These are phyloP conservation scores for Chrysodeixis includens DNA, from an alignment of 2,888 invertebrate genomes.

Conservation along the genomic window DNA sequence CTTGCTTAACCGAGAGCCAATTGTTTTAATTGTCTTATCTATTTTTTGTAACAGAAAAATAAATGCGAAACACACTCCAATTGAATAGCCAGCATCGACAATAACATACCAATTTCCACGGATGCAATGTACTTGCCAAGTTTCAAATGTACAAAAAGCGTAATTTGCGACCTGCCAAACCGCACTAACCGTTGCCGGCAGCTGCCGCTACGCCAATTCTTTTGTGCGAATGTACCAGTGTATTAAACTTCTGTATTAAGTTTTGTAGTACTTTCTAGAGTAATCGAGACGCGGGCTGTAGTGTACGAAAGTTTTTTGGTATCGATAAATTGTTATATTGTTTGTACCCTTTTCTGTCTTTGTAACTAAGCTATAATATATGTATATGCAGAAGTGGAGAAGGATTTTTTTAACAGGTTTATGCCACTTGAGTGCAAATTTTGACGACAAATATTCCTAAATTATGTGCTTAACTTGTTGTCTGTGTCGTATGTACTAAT, in stretches of 20 bases:
- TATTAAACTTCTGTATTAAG: constrained; percentile 54
- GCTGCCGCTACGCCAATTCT: constrained; percentile 51
- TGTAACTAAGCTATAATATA: too few relatives aligned
- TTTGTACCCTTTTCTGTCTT: background rate
- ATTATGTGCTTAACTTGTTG: too few relatives aligned
- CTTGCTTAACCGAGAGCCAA: too few relatives aligned
- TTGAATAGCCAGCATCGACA: constrained; percentile 28
- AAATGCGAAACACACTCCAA: constrained; percentile 3
- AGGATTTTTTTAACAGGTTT: too few relatives aligned
- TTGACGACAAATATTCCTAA: too few relatives aligned
- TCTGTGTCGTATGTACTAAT: too few relatives aligned
- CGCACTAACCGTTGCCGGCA: constrained; percentile 47
- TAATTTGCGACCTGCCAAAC: constrained; percentile 58
- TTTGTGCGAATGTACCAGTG: constrained; percentile 48
- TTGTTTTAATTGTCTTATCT: background rate
- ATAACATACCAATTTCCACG: constrained; percentile 46
- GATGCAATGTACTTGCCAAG: constrained; percentile 44
- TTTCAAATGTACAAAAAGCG: constrained; percentile 54
- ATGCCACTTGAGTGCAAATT: too few relatives aligned
- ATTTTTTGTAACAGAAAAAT: background rate
- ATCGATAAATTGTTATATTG: constrained; percentile 1
- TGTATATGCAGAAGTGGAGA: too few relatives aligned
- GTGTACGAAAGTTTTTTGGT: background rate
- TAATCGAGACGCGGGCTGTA: constrained; percentile 37
- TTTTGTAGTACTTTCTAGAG: constrained; percentile 41